Evolutionary conservation across 2,113 vertebrate species (phyloP), one percentile per base, ranked within the genome.

Genomic region (Psittacula cyanocephala): DNA sequence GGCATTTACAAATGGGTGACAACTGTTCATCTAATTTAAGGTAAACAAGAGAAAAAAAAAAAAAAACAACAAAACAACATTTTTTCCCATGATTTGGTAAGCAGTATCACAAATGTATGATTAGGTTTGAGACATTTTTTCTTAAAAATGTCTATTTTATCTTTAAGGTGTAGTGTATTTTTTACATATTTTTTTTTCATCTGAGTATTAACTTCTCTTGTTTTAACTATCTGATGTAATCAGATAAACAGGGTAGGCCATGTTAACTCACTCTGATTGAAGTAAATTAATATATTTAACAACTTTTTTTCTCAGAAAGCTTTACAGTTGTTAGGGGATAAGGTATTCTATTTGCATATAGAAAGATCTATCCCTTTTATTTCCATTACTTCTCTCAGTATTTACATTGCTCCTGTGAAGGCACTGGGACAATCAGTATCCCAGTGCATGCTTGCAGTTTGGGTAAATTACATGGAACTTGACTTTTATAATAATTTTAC

Each of bases 11-110:
- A 88, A 95, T 57, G 69, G 79, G 46, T 95, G 96, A 75, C 57
- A 97, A 95, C 43, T 89, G 84, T 74, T 91, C 85, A 96, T 91
- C 98, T 98, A 94, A 93, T 97, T 74, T 75, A 91, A 85, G 27
- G 47, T 7, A 47, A 69, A 88, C n/a, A 59, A 59, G 33, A 59
- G 22, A 72, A 44, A 72, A 47, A 64, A 10, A 16, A 35, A 43
- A 43, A 41, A 86, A 68, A 68, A 10, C 3, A 84, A n/a, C n/a
- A n/a, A n/a, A 60, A 15, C 2, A 19, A 37, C 37, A 37, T 37
- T 39, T 86, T 85, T 86, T 16, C 17, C 33, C 14, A 17, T 59
- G 7, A 86, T 81, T 79, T 79, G 9, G 35, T 60, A 91, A 88
- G 12, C 14, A 86, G 18, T 23, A 63, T 67, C 53, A 90, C 35